Evolutionary conservation across 2,888 invertebrate species (phyloP).

Genomic region (Vesta saturnalis): DNA sequence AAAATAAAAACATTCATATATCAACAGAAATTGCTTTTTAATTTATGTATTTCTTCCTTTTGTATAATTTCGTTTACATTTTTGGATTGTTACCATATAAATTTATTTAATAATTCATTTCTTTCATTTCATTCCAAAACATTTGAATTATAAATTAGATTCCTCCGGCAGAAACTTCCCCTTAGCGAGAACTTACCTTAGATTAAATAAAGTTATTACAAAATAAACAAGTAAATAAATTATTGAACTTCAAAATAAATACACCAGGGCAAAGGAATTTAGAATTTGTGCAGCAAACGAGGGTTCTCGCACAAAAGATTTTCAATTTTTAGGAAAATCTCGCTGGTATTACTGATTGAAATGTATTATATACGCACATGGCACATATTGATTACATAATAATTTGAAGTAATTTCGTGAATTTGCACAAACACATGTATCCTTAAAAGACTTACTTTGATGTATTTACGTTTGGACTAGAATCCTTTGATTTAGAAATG

Average conservation of each 20-base stretch:
- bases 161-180: background rate
- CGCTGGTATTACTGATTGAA: no score
- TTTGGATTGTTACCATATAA: slow-evolving; percentile 1
- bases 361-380: no score
- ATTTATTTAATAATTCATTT: slow-evolving; percentile 1
- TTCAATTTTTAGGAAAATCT: no score
- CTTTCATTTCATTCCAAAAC: background rate
- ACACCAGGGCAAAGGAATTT: no score
- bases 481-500: background rate
- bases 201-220: background rate
- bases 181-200: background rate
- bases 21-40: no score
- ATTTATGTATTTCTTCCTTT: no score
- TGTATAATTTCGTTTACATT: background rate
- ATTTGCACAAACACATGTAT: background rate
- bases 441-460: background rate
- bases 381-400: no score
- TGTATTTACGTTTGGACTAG: background rate
- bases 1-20: no score
- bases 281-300: no score
- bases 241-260: no score
- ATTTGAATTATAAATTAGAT: background rate
- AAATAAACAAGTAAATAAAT: no score
- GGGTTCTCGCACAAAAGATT: no score
- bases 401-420: background rate